These are phyloP conservation scores for Coremacera marginata DNA, from an alignment of 2,888 invertebrate genomes.

Conservation along the genomic window DNA sequence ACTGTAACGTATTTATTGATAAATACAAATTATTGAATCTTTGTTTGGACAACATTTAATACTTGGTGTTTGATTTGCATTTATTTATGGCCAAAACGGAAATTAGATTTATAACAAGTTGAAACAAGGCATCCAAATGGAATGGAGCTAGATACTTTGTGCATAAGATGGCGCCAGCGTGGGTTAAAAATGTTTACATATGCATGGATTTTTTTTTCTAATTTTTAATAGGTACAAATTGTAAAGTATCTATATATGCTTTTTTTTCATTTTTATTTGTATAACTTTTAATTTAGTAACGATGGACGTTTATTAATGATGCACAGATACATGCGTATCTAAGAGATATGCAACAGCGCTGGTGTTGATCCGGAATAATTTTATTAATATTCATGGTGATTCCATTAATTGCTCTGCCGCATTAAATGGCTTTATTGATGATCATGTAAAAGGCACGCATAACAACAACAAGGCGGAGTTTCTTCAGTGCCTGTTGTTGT, in stretches of 20 bases:
- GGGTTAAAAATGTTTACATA: constrained; percentile 62
- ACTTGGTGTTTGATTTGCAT: constrained; percentile 48
- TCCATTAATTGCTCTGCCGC: constrained; percentile 44
- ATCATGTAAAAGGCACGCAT: not conserved
- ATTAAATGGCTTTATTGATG: constrained; percentile 25
- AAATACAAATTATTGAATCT: constrained; percentile 29
- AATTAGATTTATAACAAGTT: constrained; percentile 61
- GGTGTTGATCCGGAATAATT: constrained; percentile 50
- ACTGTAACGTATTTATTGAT: too few species aligned
- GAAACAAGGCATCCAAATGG: not conserved
- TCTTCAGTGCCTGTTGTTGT: constrained; percentile 3
- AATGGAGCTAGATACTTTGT: not conserved
- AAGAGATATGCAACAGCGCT: constrained; percentile 25
- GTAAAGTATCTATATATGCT: not conserved
- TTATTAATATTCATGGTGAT: constrained; percentile 52
- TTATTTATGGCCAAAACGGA: constrained; percentile 57
- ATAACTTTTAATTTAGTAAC: constrained; percentile 11
- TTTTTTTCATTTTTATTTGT: constrained; percentile 12
- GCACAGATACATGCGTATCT: constrained; percentile 55
- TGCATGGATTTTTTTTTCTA: constrained; percentile 22
- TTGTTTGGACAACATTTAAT: constrained; percentile 51
- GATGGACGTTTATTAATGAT: constrained; percentile 57
- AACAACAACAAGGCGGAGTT: not conserved
- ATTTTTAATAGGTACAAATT: constrained; percentile 3
- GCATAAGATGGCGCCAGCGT: constrained; percentile 61